Base-by-base conservation (phyloP, 2,888 invertebrate genomes). In the Tanypteryx hageni region DNA sequence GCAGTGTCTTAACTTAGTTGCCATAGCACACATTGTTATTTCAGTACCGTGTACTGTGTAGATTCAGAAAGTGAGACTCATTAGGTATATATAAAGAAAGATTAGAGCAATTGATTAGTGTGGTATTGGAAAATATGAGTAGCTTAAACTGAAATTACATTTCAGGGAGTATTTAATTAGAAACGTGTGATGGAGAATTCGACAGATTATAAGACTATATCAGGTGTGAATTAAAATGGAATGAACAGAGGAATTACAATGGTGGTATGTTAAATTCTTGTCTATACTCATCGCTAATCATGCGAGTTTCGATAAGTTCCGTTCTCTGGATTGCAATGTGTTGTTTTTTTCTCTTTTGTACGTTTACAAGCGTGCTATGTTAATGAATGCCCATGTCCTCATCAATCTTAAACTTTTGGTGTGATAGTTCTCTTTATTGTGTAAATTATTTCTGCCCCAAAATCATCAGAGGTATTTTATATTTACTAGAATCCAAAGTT, bases 21-120 rank as follows among this genome's bases (percentile, higher is more conserved):
- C 89, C 64, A 16, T 68, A 89, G 89, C 31, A 68, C 56, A 64
- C 44, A 56, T 89, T 89, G 89, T 89, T 89, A 89, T 64, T 44
- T 89, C 89, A 89, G 89, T 89, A 89, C 89, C 64, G 64, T 89
- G 89, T 89, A 89, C 89, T 89, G 89, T 89, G 44, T 89, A 89
- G 89, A 89, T 56, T 89, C 89, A 89, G 44, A 58, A 27, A 89
- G 31, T 89, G 44, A 57, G 83, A 89, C 64, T 89, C 31, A 58
- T 61, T 89, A 89, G 76, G 14, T 76, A 27, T 18, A 76, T 76
- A n/a, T 44, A 44, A 58, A 64, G 89, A 61, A 83, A 56, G 31
- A 44, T n/a, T 89, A 89, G 89, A 64, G 61, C 9, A 64, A 89
- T 44, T 68, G 61, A 64, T 31, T 4, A 18, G 44, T 44, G 64